Base-by-base conservation (phyloP, 1,140 invertebrate genomes). In the Drosophila auraria region DNA sequence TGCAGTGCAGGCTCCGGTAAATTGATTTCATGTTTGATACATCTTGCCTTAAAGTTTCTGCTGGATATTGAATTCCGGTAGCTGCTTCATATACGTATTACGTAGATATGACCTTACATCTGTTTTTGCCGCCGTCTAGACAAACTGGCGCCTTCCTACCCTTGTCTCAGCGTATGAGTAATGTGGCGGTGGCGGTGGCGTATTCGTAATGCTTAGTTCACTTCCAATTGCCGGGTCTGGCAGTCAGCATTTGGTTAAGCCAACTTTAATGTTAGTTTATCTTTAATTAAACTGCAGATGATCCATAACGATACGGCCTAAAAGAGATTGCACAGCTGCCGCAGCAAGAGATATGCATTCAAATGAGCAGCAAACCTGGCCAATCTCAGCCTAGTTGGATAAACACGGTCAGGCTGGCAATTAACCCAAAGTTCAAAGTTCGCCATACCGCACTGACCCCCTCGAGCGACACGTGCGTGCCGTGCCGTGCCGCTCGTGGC, bases 341-440 rank as follows among this genome's bases (percentile, higher is more conserved):
- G 12, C 20, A 12, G n/a, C 4, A 0, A 38, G 25, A 44, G 47
- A 53, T 36, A 25, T 14, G 6, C 38, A 53, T 53, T 42, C 8
- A 27, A 65, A 54, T 68, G 38, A 12, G 47, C 33, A 36, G 54
- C 9, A 23, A 23, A 4, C 14, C 14, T 11, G 12, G 38, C 8
- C 49, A 40, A 50, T 42, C 33, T 72, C 30, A 33, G 17, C 23
- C 23, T 44, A 15, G 36, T 59, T 3, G 69, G 20, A 38, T 51
- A 72, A 73, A 73, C 60, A 58, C 53, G 70, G 70, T 59, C 68
- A 61, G 70, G 45, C 69, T 66, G 71, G 78, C 73, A 90, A 91
- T 91, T 90, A 90, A 83, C 75, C 86, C 27, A 90, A 82, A 92
- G 90, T 90, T 92, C 82, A 92, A 92, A 92, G 90, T 90, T 92